phyloP scores from a whole-genome alignment of 2,888 invertebrate genomes.

The Dynastes grantii region DNA sequence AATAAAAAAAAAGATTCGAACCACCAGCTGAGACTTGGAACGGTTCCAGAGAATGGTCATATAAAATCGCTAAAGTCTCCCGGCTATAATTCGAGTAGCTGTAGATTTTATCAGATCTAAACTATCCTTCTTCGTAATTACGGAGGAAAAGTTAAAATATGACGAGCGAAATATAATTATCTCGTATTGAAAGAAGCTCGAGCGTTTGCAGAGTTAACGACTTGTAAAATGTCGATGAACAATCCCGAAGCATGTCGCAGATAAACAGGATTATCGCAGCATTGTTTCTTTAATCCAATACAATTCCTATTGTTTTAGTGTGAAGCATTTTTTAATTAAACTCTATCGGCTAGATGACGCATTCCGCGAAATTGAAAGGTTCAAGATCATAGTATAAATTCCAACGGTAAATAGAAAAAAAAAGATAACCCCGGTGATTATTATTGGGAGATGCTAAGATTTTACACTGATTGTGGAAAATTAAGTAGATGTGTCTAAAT shows the following conservation, averaged over 20 bases:
- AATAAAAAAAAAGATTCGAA: slow-evolving; percentile 17
- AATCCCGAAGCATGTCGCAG: neutral
- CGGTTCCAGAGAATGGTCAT: slow-evolving; percentile 21
- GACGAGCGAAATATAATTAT: neutral
- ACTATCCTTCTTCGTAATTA: slow-evolving; percentile 9
- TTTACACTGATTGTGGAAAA: too few relatives aligned
- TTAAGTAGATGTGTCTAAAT: neutral
- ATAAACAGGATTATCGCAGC: slow-evolving; percentile 9
- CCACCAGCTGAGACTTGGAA: slow-evolving; percentile 30
- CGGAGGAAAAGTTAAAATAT: slow-evolving; percentile 1
- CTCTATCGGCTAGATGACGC: neutral
- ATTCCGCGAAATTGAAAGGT: neutral
- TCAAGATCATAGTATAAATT: too few relatives aligned
- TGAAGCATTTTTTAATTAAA: slow-evolving; percentile 18
- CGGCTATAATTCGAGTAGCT: slow-evolving; percentile 12
- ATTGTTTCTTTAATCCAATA: neutral
- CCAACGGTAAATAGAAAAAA: too few relatives aligned
- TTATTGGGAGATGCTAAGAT: too few relatives aligned
- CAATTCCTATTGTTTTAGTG: slow-evolving; percentile 15
- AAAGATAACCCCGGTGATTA: too few relatives aligned
- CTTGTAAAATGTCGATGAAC: slow-evolving; percentile 13
- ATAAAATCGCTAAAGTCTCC: slow-evolving; percentile 13
- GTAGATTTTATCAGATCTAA: slow-evolving; percentile 13
- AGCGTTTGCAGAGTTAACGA: slow-evolving; percentile 9
- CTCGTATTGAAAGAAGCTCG: neutral